Conservation (phyloP, 2,888 invertebrate species). For the Abscondita cerata region DNA sequence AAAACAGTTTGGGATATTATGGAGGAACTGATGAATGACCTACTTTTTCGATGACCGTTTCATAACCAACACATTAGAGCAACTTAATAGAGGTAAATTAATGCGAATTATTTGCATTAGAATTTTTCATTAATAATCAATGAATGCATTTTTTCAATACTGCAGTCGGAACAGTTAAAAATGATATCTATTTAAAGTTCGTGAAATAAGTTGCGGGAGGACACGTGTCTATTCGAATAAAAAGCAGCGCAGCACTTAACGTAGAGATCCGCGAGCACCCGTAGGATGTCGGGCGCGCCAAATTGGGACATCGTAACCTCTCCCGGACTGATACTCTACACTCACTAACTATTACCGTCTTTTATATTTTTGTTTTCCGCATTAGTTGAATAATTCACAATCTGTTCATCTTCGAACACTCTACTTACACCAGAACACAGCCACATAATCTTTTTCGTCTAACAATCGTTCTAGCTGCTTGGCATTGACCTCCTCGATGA, state of each 20-base stretch:
- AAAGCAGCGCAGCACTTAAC: constrained; percentile 24
- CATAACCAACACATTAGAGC: too few species aligned
- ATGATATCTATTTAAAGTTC: constrained; percentile 5
- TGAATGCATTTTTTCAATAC: too few species aligned
- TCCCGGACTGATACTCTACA: constrained; percentile 48
- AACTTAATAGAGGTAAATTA: too few species aligned
- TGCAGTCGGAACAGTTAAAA: neutral
- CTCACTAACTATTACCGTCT: constrained; percentile 43
- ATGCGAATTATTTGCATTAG: too few species aligned
- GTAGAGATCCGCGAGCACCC: constrained; percentile 34
- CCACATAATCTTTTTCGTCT: constrained; percentile 91
- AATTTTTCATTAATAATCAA: too few species aligned
- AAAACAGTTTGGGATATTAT: too few species aligned
- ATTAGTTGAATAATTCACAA: constrained; percentile 19
- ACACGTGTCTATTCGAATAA: constrained; percentile 23
- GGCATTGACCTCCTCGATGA: constrained; percentile 92
- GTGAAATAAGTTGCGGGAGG: constrained; percentile 26
- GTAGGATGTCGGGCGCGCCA: constrained; percentile 49
- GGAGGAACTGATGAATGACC: too few species aligned
- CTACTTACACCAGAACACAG: constrained; percentile 96
- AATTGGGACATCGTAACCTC: constrained; percentile 55
- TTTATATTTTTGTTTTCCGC: constrained; percentile 14
- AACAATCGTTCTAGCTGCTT: constrained; percentile 90
- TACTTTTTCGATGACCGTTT: too few species aligned
- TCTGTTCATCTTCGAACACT: constrained; percentile 15